These are phyloP conservation scores for Pterocles burchelli DNA, from an alignment of 2,113 vertebrate genomes.

Conservation along the genomic window DNA sequence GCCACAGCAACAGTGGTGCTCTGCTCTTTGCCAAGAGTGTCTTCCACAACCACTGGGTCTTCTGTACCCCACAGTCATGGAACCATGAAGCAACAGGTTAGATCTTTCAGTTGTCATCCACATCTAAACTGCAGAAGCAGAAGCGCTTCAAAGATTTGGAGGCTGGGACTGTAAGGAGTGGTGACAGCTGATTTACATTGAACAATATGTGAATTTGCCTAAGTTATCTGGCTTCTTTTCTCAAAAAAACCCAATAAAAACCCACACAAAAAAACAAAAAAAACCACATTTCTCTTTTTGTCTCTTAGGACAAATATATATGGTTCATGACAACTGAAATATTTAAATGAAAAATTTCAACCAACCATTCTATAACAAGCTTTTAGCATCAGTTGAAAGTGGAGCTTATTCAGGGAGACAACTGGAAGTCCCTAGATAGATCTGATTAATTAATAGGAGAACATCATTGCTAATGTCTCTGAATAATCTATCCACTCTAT, in stretches of 20 bases:
- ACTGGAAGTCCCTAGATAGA: constrained; percentile 5
- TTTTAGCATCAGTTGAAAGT: constrained; percentile 7
- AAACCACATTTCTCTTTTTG: background rate
- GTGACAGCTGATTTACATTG: background rate
- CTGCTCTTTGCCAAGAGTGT: background rate
- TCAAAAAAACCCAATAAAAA: background rate
- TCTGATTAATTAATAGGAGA: constrained; percentile 62
- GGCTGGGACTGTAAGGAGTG: background rate
- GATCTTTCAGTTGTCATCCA: background rate
- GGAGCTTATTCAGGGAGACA: background rate
- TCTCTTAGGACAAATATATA: background rate
- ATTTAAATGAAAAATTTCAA: constrained; percentile 35
- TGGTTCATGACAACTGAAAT: background rate
- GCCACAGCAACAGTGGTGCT: fast-evolving
- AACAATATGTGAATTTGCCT: background rate
- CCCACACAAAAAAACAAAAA: background rate
- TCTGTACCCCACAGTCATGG: background rate
- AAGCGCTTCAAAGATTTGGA: background rate
- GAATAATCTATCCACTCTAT: constrained; percentile 34
- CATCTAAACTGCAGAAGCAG: background rate
- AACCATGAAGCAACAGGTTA: fast-evolving
- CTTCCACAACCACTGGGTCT: fast-evolving
- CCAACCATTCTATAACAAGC: background rate
- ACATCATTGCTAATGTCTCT: constrained; percentile 16
- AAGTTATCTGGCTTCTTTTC: background rate